These are phyloP conservation scores for Anoura caudifer DNA, from an alignment of 2,113 vertebrate genomes.

Conservation along the genomic window DNA sequence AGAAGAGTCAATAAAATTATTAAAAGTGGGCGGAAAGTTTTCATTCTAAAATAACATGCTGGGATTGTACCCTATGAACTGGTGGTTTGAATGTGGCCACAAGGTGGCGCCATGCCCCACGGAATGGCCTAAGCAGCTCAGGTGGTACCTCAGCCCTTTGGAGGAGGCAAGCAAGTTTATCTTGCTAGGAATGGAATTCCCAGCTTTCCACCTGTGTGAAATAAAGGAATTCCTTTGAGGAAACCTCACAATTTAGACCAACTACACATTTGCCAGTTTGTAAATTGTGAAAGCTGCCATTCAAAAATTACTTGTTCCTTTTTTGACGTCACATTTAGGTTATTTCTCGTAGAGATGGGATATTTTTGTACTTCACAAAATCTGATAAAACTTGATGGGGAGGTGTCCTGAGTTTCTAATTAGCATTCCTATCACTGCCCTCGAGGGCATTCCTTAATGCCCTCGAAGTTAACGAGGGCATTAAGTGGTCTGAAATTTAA, in stretches of 20 bases:
- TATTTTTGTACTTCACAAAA: background rate
- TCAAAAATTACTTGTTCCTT: background rate
- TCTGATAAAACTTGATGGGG: background rate
- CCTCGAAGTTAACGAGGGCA: background rate
- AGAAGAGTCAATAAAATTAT: slow-evolving; percentile 59
- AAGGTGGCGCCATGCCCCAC: background rate
- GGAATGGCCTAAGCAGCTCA: background rate
- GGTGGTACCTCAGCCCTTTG: background rate
- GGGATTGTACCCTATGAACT: rapidly evolving
- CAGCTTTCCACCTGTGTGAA: background rate
- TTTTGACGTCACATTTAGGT: background rate
- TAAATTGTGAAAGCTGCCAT: background rate
- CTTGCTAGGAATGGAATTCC: background rate
- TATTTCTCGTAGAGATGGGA: background rate
- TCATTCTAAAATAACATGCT: background rate
- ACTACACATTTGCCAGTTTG: background rate
- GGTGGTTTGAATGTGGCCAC: slow-evolving; percentile 18
- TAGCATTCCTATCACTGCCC: background rate
- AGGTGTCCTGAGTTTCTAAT: background rate
- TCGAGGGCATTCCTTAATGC: too few relatives aligned
- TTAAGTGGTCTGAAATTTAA: background rate
- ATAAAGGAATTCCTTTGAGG: background rate
- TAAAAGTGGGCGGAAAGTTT: background rate
- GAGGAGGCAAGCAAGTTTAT: background rate
- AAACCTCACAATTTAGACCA: background rate